Conservation (phyloP, 2,797 vertebrate species). For the Lagocephalus sceleratus region DNA sequence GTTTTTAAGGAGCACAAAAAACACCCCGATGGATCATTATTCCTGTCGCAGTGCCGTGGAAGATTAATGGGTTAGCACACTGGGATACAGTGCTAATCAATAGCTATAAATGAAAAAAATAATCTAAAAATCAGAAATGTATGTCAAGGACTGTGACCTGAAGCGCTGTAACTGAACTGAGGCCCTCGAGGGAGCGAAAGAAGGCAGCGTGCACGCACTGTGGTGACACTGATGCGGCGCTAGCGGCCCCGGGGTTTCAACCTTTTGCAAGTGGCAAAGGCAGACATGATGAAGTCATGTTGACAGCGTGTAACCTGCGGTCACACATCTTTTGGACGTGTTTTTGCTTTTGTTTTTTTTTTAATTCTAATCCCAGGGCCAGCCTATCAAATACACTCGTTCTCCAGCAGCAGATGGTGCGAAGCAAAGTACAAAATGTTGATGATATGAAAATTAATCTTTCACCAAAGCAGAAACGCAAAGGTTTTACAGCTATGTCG, state of each 20-base stretch:
- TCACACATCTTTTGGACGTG: conserved; percentile 46
- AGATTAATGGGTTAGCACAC: conserved; percentile 14
- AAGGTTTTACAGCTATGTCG: neutral
- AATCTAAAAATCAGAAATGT: conserved; percentile 23
- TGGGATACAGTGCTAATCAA: conserved; percentile 15
- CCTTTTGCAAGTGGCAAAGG: conserved; percentile 74
- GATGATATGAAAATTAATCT: neutral
- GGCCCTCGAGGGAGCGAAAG: conserved; percentile 16
- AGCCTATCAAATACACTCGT: conserved; percentile 28
- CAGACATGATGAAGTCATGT: conserved; percentile 70
- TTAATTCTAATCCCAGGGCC: conserved; percentile 35
- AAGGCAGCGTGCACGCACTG: conserved; percentile 3
- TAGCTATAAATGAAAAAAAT: conserved; percentile 3
- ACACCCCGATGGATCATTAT: conserved; percentile 4
- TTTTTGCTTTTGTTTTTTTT: conserved; percentile 48
- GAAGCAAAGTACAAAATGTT: neutral
- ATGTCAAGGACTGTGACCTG: conserved; percentile 34
- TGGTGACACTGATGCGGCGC: conserved; percentile 50
- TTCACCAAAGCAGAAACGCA: neutral
- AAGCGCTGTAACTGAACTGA: conserved; percentile 38
- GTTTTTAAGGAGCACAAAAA: neutral
- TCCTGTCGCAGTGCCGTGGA: conserved; percentile 1
- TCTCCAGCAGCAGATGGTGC: conserved; percentile 9
- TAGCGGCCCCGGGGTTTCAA: conserved; percentile 58
- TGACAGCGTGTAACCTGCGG: conserved; percentile 62